phyloP scores from a whole-genome alignment of 37 sponge, comb jelly and placozoan species.

The Amphimedon queenslandica region DNA sequence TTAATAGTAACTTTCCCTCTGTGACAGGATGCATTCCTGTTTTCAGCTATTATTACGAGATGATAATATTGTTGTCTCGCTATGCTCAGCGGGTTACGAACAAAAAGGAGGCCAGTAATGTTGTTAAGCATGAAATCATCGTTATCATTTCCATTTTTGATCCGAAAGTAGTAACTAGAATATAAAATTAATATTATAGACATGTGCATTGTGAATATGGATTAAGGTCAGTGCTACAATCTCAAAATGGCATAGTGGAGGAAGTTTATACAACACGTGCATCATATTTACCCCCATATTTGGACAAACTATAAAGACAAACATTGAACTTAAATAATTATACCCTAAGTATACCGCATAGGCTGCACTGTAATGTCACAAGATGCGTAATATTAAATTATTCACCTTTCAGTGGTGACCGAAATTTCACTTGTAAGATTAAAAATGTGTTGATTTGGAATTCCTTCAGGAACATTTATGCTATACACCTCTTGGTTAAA shows the following conservation, averaged over 20 bases:
- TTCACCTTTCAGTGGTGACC: slow-evolving; percentile 44
- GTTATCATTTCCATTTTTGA: slow-evolving; percentile 51
- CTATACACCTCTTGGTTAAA: slow-evolving; percentile 51
- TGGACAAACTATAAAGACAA: too few relatives aligned
- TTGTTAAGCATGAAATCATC: slow-evolving; percentile 45
- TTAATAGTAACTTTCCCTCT: slow-evolving; percentile 34
- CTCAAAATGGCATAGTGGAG: background rate
- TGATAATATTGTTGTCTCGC: slow-evolving; percentile 5
- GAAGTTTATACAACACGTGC: background rate
- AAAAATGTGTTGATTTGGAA: slow-evolving; percentile 7
- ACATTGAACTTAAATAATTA: too few relatives aligned
- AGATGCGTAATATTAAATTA: background rate
- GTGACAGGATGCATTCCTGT: slow-evolving; percentile 52
- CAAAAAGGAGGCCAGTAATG: slow-evolving; percentile 20
- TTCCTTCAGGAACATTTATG: slow-evolving; percentile 20
- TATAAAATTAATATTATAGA: background rate
- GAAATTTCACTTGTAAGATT: slow-evolving; percentile 18
- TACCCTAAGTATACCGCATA: too few relatives aligned
- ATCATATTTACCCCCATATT: background rate
- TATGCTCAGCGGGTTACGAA: slow-evolving; percentile 8
- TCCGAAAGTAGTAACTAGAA: slow-evolving; percentile 54
- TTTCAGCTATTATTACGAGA: slow-evolving; percentile 62
- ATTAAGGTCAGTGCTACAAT: too few relatives aligned
- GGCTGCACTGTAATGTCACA: background rate
- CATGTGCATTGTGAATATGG: too few relatives aligned